Percentiles rank a stretch among this genome's conserved stretches.
Evolutionary conservation across 2,113 vertebrate species (phyloP).

Genomic region (Charadrius vociferus): DNA sequence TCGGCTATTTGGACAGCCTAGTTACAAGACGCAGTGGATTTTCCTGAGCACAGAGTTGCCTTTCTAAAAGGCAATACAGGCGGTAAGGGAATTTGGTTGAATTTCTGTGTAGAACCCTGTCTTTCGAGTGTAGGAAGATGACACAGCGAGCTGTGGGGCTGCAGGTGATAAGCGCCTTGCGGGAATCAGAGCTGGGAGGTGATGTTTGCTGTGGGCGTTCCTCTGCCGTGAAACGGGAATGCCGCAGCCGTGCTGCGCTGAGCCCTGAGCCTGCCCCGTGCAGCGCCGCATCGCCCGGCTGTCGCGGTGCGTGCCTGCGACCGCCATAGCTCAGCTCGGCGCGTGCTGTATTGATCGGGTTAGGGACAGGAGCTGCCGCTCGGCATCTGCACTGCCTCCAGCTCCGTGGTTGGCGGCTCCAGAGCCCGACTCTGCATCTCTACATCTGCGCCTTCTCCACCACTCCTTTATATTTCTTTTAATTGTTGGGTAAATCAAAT

Average conservation of each 20-base stretch:
- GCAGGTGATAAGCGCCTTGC: neutral
- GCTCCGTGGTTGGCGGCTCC: neutral
- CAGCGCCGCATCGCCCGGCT: neutral
- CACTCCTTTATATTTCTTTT: neutral
- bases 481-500: neutral
- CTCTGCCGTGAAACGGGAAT: neutral
- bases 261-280: neutral
- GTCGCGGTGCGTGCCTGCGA: neutral
- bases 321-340: neutral
- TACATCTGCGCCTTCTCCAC: neutral
- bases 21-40: neutral
- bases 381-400: neutral
- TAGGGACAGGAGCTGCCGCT: neutral
- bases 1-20: neutral
- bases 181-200: neutral
- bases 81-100: neutral
- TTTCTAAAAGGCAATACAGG: neutral
- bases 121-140: neutral
- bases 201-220: neutral
- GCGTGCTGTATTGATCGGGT: neutral
- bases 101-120: neutral
- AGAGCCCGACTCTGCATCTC: neutral
- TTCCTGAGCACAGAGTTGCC: neutral
- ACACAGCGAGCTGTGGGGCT: neutral
- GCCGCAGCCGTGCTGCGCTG: rapidly evolving